Evolutionary conservation across 2,888 invertebrate species (phyloP), one percentile per base, ranked within the genome.

Genomic region (Heliconius cydno): DNA sequence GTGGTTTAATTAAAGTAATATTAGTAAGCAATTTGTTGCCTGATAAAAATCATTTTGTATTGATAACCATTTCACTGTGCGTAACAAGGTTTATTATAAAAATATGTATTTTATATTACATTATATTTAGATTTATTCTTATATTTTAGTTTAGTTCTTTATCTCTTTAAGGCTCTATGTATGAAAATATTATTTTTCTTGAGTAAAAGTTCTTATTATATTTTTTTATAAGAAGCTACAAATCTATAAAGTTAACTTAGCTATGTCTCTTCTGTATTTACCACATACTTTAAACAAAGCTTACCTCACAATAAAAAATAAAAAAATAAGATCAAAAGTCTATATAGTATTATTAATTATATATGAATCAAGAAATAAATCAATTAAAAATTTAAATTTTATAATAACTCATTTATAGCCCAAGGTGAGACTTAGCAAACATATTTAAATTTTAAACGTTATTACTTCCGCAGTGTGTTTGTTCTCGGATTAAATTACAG

Each of bases 21-120:
- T 79, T 79, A 79, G 74, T 79, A 68, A 73, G 68, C 60, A 60
- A 79, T 79, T 79, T 79, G 78, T 79, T 57, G 12, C 19, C 15
- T 68, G 67, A 76, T 79, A 75, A 68, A 30, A 75, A 38, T 70
- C 41, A 63, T 75, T 74, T 75, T 78, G 72, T 66, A 52, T 78
- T 46, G 57, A 65, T 75, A 46, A 46, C 12, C 41, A 46, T 66
- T 65, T 65, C 46, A 65, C 28, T 63, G 6, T 66, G 25, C 15
- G 12, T 65, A 3, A 75, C 15, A 46, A 41, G 60, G 34, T 73
- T 73, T 73, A 73, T 73, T 30, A 34, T n/a, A 15, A 60, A 10
- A 10, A 46, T 28, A 46, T 22, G 19, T 46, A 28, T 46, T 46
- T 25, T 28, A 28, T 70, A 13, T n/a, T 41, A 25, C 38, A 46